Evolutionary conservation across 35 echinoderm and acorn worm species (phyloP).

Genomic region (Ptychodera flava): DNA sequence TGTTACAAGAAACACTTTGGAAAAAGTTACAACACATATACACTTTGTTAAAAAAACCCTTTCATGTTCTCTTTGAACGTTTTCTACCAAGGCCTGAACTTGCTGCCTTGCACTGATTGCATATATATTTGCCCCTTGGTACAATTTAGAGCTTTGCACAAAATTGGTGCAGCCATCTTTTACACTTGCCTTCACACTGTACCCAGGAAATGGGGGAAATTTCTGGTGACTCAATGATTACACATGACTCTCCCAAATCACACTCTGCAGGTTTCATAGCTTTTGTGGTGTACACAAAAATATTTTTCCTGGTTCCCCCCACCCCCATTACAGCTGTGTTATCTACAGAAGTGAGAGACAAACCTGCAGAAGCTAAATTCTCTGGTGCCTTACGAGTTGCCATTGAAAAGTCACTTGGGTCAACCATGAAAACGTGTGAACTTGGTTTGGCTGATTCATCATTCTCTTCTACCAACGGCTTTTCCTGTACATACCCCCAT

Average conservation of each 20-base stretch:
- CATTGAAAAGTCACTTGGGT: neutral
- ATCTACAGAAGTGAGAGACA: neutral
- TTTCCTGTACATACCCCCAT: neutral
- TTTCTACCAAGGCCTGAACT: neutral
- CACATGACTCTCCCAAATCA: neutral
- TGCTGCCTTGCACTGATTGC: neutral
- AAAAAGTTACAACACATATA: too few relatives aligned
- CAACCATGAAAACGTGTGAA: neutral
- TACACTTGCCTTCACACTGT: neutral
- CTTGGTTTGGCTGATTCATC: neutral
- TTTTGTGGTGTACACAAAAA: neutral
- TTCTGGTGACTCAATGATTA: neutral
- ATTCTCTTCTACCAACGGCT: neutral
- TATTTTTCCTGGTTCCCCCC: neutral
- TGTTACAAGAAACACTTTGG: too few relatives aligned
- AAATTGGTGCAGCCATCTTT: neutral
- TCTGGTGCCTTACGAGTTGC: neutral
- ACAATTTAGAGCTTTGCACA: neutral
- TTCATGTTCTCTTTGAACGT: too few relatives aligned
- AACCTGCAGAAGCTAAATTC: neutral
- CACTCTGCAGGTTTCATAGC: neutral
- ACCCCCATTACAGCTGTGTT: neutral
- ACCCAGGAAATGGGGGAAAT: neutral
- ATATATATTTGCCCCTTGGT: neutral
- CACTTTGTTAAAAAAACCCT: too few relatives aligned